phyloP scores from a whole-genome alignment of 1,140 invertebrate genomes.

The Penaeus japonicus region DNA sequence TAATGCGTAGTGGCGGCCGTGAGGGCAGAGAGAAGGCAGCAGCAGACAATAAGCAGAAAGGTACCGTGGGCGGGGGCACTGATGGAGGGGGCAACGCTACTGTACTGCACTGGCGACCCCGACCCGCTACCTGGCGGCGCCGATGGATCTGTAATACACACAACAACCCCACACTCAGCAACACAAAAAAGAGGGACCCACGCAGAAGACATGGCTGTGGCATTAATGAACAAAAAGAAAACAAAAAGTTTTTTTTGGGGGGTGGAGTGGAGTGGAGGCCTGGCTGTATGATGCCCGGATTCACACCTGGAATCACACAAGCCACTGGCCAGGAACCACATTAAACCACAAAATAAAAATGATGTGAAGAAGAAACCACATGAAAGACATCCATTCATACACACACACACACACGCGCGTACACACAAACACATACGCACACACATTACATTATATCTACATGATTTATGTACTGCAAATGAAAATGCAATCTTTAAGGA shows the following conservation, averaged over 20 bases:
- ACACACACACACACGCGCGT: background rate
- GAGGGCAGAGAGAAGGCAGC: constrained; percentile 49
- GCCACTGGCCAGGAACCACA: no score
- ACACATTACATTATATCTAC: background rate
- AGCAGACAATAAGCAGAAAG: constrained; percentile 49
- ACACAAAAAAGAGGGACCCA: background rate
- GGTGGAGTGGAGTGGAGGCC: no score
- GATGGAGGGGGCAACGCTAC: constrained; percentile 48
- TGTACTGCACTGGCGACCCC: constrained; percentile 24
- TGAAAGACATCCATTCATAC: background rate
- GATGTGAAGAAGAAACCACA: no score
- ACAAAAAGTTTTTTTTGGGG: no score
- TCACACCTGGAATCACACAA: no score
- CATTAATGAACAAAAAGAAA: background rate
- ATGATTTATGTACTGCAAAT: no score
- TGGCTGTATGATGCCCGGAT: no score
- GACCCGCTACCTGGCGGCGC: constrained; percentile 24
- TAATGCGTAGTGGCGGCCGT: constrained; percentile 41
- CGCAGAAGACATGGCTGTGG: background rate
- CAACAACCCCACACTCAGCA: constrained; percentile 47
- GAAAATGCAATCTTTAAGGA: no score
- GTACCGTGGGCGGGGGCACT: constrained; percentile 49
- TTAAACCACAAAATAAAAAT: no score
- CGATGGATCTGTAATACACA: constrained; percentile 49
- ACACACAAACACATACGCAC: background rate